These are phyloP conservation scores for Macrosteles quadrilineatus DNA, from an alignment of 1,140 invertebrate genomes.

Conservation along the genomic window DNA sequence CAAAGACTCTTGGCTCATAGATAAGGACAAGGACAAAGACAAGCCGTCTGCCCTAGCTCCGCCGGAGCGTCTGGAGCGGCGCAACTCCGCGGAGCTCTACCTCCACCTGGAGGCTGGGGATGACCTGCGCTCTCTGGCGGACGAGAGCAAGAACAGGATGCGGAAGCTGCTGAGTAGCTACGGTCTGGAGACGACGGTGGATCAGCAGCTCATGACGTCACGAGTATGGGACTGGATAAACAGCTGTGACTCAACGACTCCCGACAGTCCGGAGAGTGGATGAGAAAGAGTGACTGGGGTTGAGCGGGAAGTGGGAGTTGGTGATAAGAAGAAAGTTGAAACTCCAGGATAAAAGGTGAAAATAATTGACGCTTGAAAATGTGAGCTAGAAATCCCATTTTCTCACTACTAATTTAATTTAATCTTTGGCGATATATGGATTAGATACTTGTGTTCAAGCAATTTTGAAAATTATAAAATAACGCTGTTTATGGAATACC, in stretches of 20 bases:
- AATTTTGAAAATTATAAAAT: too few relatives aligned
- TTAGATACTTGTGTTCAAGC: too few relatives aligned
- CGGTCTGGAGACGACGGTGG: slow-evolving; percentile 66
- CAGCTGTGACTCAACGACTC: slow-evolving; percentile 57
- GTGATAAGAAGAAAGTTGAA: too few relatives aligned
- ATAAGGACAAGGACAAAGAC: slow-evolving; percentile 47
- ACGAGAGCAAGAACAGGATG: slow-evolving; percentile 64
- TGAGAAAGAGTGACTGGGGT: too few relatives aligned
- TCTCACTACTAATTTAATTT: too few relatives aligned
- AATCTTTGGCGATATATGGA: too few relatives aligned
- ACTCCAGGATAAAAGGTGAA: too few relatives aligned
- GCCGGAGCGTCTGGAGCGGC: slow-evolving; percentile 48
- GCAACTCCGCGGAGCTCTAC: slow-evolving; percentile 35
- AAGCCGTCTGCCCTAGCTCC: slow-evolving; percentile 53
- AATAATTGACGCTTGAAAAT: too few relatives aligned
- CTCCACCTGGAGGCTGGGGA: slow-evolving; percentile 36
- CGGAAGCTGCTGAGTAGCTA: slow-evolving; percentile 64
- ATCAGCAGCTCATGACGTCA: slow-evolving; percentile 62
- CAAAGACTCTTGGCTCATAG: slow-evolving; percentile 68
- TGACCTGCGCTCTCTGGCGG: slow-evolving; percentile 54
- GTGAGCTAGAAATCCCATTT: too few relatives aligned
- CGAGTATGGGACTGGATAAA: slow-evolving; percentile 72
- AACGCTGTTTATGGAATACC: too few relatives aligned
- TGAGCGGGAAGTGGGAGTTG: too few relatives aligned
- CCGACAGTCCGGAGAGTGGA: slow-evolving; percentile 37